Evolutionary conservation across 2,113 vertebrate species (phyloP), one percentile per base, ranked within the genome.

Genomic region (Glaucomys volans): DNA sequence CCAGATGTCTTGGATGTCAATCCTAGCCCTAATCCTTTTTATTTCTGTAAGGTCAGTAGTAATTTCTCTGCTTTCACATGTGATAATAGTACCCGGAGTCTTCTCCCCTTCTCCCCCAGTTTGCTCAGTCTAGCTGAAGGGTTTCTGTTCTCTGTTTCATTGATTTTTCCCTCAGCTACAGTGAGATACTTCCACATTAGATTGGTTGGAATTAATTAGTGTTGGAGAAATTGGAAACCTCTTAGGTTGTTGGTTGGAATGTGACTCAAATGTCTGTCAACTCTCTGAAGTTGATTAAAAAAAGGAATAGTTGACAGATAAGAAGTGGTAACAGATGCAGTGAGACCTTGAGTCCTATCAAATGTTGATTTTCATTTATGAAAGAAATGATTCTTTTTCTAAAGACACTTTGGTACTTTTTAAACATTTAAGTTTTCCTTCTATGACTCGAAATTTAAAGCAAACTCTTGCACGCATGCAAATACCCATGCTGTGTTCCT

Each of bases 371-470:
- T 88, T 88, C 35, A 26, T 24, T 20, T 57, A 40, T 69, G n/a
- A 84, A 92, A 86, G 44, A 52, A 57, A 74, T 28, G 5, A n/a
- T 54, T 54, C 72, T 26, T 90, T 95, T 92, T 90, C 74, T 80
- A 32, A 85, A 90, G 8, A 28, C 40, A 44, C 54, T 67, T 95
- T 14, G 47, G 8, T 75, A 72, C 88, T 82, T 82, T 87, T 72
- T 84, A 54, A 84, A 47, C 52, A 57, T 81, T 92, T 74, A 79
- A 37, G 47, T 87, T 87, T 93, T 86, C 18, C 20, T 17, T 88
- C n/a, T 44, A 1, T 76, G 80, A 59, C 40, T 87, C 17, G 40
- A 86, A 90, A 90, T 67, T 42, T 75, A 81, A 74, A 75, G 32
- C 12, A 80, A 30, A 54, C 12, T 32, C 4, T 37, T 5, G 77